Base-by-base conservation (phyloP, 2,113 vertebrate species). In the Platycercus adscitus region DNA sequence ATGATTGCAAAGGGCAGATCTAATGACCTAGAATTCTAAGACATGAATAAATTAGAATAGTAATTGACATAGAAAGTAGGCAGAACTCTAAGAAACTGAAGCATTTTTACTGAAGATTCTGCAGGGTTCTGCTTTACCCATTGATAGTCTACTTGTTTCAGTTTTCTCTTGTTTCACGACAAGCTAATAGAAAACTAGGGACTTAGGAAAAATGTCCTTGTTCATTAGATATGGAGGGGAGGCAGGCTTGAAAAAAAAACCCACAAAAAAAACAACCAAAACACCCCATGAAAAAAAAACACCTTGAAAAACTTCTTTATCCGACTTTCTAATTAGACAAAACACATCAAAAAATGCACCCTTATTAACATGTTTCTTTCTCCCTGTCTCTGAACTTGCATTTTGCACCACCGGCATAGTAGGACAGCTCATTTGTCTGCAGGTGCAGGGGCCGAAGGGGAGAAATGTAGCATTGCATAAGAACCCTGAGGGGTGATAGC, bases 1-100 rank as follows among this genome's bases (percentile, higher is more conserved):
- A 64, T 70, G 87, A 81, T 88, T 90, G 82, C 68, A 71, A 83
- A 93, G 77, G 64, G 70, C 44, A 93, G 64, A 76, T 87, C 41
- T 37, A 43, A 70, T 81, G 81, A 44, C 90, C 93, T 80, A 50
- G 50, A 68, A 83, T 89, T 91, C 83, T 83, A 83, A 83, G 55
- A 75, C 2, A 5, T 58, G 20, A 61, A 56, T 66, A 80, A 83
- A 86, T 64, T 86, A 29, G 72, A 82, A 39, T 31, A 63, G 49
- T n/a, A 81, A 80, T 58, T 73, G 60, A 19, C 28, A 19, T 5
- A 47, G 77, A 43, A 92, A 92, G 7, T 31, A 20, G 63, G 29
- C 68, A 81, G 72, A 81, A 21, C 33, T 65, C 44, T 60, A 35
- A 43, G 21, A 55, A 25, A 52, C 12, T 31, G 31, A 68, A 64